These are phyloP conservation scores for Vanessa atalanta DNA, from an alignment of 1,140 invertebrate species.

Conservation along the genomic window DNA sequence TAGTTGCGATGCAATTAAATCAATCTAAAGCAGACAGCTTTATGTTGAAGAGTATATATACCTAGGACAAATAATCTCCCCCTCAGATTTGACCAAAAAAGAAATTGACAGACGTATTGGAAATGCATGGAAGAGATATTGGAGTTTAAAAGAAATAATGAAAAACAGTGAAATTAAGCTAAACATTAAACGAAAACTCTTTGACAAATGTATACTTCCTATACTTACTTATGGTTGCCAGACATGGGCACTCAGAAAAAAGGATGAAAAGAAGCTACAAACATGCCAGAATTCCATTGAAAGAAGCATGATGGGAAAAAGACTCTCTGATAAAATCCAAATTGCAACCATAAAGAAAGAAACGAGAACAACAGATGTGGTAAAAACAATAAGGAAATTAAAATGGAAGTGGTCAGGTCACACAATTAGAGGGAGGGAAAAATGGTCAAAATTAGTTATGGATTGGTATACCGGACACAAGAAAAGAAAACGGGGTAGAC, in stretches of 20 bases:
- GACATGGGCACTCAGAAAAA: too few species aligned
- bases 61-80: conserved; percentile 2
- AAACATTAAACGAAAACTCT: conserved; percentile 3
- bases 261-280: too few species aligned
- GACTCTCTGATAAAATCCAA: too few species aligned
- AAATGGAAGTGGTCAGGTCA: conserved; percentile 1
- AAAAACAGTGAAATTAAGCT: background rate
- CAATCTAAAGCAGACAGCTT: too few species aligned
- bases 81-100: conserved; percentile 1
- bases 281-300: too few species aligned
- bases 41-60: conserved; percentile 6
- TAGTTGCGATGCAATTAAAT: too few species aligned
- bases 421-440: conserved; percentile 1
- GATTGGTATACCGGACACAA: background rate
- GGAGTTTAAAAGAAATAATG: too few species aligned
- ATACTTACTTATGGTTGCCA: too few species aligned
- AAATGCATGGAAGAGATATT: background rate
- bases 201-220: background rate
- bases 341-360: too few species aligned
- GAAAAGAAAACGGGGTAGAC: conserved; percentile 14
- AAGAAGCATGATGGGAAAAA: too few species aligned
- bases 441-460: conserved; percentile 5
- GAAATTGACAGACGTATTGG: conserved; percentile 9
- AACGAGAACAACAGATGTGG: too few species aligned
- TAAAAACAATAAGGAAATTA: background rate